Base-by-base conservation (phyloP, 2,797 vertebrate genomes). In the Tragelaphus oryx region DNA sequence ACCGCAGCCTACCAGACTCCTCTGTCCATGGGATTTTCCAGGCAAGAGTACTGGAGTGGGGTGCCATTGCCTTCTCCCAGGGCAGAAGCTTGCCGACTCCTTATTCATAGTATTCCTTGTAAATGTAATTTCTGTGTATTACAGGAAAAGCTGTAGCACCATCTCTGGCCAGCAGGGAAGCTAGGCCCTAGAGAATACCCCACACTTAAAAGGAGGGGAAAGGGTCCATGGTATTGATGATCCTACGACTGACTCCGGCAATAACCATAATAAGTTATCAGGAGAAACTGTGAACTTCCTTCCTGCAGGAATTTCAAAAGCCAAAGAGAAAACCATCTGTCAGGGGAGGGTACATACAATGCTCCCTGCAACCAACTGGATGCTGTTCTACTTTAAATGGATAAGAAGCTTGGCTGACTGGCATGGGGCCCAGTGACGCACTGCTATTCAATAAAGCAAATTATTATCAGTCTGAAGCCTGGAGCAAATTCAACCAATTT, bases 401-500 rank as follows among this genome's bases (percentile, higher is more conserved):
- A 22, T 33, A 65, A 95, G 60, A 76, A 83, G 46, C 8, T 11
- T 1, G 1, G 71, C 28, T 65, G 20, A 74, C 89, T 96, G 90
- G 92, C 88, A 7, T 3, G 76, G 14, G 14, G 55, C 95, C 88
- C 48, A 54, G 24, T 3, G 60, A 46, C 1, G 2, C 24, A 44
- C 68, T 82, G 78, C 91, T 68, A 41, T 9, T 93, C 86, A 65
- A 65, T 57, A 95, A 89, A 85, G 54, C 78, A 86, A 95, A 96
- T 93, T 80, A 94, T 78, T 60, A 62, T 91, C 71, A 18, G 20
- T 80, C 82, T 91, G 80, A 88, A 80, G 59, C 54, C 55, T 84
- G 46, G 79, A 95, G 92, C 28, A 46, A 80, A 84, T 91, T 87
- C 95, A 94, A 95, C 30, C 55, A 91, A 90, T 89, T 20, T 94